A percentile compares a stretch with the other conserved stretches of the same genome.
These are phyloP conservation scores for Scomber japonicus DNA, from an alignment of 2,113 vertebrate species.

Conservation along the genomic window DNA sequence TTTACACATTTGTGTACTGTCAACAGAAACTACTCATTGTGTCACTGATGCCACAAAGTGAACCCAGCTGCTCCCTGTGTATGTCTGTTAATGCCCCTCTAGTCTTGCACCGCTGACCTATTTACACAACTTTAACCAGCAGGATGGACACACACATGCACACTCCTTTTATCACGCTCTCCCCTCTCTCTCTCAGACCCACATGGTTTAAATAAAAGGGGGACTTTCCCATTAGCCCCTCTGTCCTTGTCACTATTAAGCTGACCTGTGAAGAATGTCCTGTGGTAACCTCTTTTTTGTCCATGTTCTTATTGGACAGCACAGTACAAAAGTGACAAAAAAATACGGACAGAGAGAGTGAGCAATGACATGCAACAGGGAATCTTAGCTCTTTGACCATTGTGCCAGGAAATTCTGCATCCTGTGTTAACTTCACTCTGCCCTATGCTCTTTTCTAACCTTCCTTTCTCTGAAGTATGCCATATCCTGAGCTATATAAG, in stretches of 20 bases:
- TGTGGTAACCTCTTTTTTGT: slow-evolving; percentile 10
- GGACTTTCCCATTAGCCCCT: slow-evolving; percentile 35
- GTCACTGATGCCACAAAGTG: slow-evolving; percentile 21
- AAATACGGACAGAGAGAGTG: slow-evolving; percentile 18
- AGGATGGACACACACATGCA: slow-evolving; percentile 21
- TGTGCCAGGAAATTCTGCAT: background rate
- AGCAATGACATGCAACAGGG: background rate
- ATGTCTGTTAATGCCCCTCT: slow-evolving; percentile 42
- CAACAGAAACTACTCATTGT: slow-evolving; percentile 16
- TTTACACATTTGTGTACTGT: background rate
- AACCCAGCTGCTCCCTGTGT: slow-evolving; percentile 45
- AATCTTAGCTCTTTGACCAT: background rate
- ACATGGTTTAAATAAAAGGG: slow-evolving; percentile 18
- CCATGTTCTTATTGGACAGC: background rate
- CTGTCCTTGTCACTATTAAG: slow-evolving; percentile 18
- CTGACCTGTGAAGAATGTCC: slow-evolving; percentile 15
- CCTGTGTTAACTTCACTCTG: slow-evolving; percentile 2
- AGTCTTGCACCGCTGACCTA: slow-evolving; percentile 65
- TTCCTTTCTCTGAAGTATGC: slow-evolving; percentile 7
- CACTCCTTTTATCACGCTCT: background rate
- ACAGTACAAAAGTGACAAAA: slow-evolving; percentile 21
- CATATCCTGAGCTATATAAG: slow-evolving; percentile 1
- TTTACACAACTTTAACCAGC: slow-evolving; percentile 53
- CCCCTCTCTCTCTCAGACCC: background rate
- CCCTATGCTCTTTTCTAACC: slow-evolving; percentile 4